Evolutionary conservation across 1,140 invertebrate species (phyloP), one percentile per base, ranked within the genome.

Genomic region (Physella acuta): DNA sequence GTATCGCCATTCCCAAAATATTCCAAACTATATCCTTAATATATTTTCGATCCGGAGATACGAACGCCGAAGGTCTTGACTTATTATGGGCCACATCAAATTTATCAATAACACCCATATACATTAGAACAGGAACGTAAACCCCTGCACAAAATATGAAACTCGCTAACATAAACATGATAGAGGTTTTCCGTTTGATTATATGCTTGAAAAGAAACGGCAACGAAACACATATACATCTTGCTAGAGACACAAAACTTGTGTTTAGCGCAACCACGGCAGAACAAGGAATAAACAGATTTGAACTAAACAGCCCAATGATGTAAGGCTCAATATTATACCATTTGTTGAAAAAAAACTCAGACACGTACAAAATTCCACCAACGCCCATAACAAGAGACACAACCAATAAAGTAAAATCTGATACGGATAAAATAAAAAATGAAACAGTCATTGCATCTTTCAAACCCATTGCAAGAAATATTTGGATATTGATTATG

Each of bases 401-500:
- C 1, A 37, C 5, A 2, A 60, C 1, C 58, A 60, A 34, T 24
- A 33, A 60, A 24, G 8, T 3, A 11, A 60, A 11, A n/a, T 60
- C 58, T 11, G 34, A 11, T 4, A 60, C 24, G 24, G 58, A 28
- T 33, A 60, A 60, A 24, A 33, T 17, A 2, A 60, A 34, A 36
- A 60, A 60, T 17, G 61, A 63, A 49, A 63, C n/a, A 17, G 61
- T 63, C 5, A 63, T 33, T 8, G 37, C 39, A 30, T 63, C 61
- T 39, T 3, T 51, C 5, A 63, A 24, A 11, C 61, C 61, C 61
- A 63, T 63, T 3, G 28, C 61, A 26, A 63, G 26, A 39, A 63
- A 63, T 26, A 39, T 63, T 30, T 39, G 44, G 31, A 63, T 63
- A 26, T 8, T 63, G 11, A 63, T 44, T 8, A 63, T n/a, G 24